Evolutionary conservation across 2,888 invertebrate genomes (phyloP).

Genomic region (Hymenopus coronatus): DNA sequence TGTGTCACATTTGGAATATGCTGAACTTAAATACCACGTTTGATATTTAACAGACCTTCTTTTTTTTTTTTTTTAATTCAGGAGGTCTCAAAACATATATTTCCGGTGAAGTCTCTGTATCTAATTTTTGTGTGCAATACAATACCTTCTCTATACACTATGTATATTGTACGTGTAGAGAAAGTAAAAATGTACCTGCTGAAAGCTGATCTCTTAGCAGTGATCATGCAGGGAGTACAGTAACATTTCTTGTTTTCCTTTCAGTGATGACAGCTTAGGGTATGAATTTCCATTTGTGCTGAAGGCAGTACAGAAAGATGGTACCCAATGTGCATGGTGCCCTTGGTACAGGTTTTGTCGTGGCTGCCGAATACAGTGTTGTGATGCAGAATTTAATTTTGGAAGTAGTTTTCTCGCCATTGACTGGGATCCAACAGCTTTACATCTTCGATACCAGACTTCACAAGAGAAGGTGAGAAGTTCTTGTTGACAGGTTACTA

Average conservation of each 20-base stretch:
- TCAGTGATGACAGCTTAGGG: conserved; percentile 85
- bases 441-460: conserved; percentile 84
- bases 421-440: conserved; percentile 93
- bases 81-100: too few species aligned
- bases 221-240: not conserved
- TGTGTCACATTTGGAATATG: too few species aligned
- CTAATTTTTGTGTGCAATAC: too few species aligned
- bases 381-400: conserved; percentile 44
- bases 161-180: too few species aligned
- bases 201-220: too few species aligned
- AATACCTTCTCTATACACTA: too few species aligned
- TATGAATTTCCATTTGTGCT: conserved; percentile 91
- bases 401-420: conserved; percentile 63
- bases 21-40: too few species aligned
- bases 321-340: conserved; percentile 72
- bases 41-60: too few species aligned
- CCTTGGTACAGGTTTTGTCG: conserved; percentile 81
- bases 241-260: conserved; percentile 38
- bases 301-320: conserved; percentile 72
- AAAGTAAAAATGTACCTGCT: too few species aligned
- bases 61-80: too few species aligned
- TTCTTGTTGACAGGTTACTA: too few species aligned
- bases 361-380: conserved; percentile 77
- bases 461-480: conserved; percentile 67
- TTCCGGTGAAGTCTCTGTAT: too few species aligned